Conservation (phyloP, 2,113 vertebrate species). For the Smithornis capensis region DNA sequence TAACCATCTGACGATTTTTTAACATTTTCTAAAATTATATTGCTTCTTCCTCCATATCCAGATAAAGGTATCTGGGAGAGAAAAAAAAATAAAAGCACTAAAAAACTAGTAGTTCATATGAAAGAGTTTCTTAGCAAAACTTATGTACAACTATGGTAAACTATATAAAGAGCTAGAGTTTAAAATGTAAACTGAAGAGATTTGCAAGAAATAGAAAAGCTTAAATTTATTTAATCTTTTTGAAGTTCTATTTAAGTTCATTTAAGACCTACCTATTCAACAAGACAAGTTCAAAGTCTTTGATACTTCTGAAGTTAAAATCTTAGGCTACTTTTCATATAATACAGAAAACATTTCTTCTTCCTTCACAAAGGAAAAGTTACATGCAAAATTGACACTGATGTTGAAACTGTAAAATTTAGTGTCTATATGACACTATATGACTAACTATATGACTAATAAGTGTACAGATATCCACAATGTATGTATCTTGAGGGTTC, state of each 20-base stretch:
- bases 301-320: neutral
- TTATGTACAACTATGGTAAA: neutral
- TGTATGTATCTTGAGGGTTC: neutral
- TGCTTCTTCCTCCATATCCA: slow-evolving; percentile 94
- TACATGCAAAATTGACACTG: neutral
- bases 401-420: neutral
- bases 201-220: neutral
- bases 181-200: neutral
- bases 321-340: neutral
- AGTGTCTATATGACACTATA: too few relatives aligned
- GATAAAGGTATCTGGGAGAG: slow-evolving; percentile 86
- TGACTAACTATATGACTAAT: too few relatives aligned
- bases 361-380: neutral
- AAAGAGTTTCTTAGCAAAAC: neutral
- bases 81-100: too few relatives aligned
- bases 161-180: neutral
- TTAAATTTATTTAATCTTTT: neutral
- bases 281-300: neutral
- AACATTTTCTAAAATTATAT: slow-evolving; percentile 89
- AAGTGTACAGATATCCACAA: neutral
- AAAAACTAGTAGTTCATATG: neutral
- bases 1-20: slow-evolving; percentile 86
- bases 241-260: neutral
- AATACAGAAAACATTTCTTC: neutral
- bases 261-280: neutral